phyloP scores from a whole-genome alignment of 2,113 vertebrate species.

The Aepyceros melampus region DNA sequence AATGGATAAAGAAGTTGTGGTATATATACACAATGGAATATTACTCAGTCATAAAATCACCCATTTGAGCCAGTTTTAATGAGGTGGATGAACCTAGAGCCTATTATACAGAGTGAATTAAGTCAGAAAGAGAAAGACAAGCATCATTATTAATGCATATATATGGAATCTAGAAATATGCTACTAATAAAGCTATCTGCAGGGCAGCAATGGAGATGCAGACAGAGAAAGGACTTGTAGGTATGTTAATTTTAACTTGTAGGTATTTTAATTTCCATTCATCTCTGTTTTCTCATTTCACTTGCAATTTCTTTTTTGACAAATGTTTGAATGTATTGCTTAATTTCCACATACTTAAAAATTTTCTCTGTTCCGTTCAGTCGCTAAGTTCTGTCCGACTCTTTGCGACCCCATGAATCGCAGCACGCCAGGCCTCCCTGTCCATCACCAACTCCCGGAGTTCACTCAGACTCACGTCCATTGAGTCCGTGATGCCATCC shows the following conservation, averaged over 20 bases:
- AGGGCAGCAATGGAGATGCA: neutral
- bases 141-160: neutral
- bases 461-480: too few relatives aligned
- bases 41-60: neutral
- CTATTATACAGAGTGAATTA: neutral
- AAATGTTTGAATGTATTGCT: neutral
- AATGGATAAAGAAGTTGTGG: neutral
- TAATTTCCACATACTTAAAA: neutral
- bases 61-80: neutral
- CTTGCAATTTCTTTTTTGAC: neutral
- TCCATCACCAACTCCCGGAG: too few relatives aligned
- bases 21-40: neutral
- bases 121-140: neutral
- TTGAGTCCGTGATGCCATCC: too few relatives aligned
- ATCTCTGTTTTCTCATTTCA: neutral
- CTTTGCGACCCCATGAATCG: too few relatives aligned
- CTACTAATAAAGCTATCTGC: neutral
- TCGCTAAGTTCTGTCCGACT: too few relatives aligned
- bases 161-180: neutral
- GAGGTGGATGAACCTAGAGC: neutral
- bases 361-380: too few relatives aligned
- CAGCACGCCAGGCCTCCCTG: too few relatives aligned
- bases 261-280: neutral
- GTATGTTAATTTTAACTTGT: too few relatives aligned
- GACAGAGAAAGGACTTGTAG: neutral